A percentile compares a stretch with the other conserved stretches of the same genome.
Conservation (phyloP, 2,797 vertebrate species). For the Hozukius guyotensis region DNA sequence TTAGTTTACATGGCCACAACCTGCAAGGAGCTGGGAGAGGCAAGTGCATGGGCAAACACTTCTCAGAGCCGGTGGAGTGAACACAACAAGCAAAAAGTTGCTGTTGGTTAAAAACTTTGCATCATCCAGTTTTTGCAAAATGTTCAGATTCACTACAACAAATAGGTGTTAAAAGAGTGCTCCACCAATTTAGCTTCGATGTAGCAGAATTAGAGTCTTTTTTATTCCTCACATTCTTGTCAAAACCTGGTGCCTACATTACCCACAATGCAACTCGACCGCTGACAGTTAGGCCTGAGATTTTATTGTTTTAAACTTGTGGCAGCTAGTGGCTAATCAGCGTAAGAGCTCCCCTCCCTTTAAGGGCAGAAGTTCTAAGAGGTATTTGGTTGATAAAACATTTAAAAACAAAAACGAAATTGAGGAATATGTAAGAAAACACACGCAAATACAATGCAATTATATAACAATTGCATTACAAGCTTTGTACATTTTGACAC, state of each 20-base stretch:
- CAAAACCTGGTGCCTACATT: background rate
- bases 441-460: background rate
- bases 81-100: background rate
- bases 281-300: background rate
- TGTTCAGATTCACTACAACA: background rate
- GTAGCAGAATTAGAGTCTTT: background rate
- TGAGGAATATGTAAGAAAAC: background rate
- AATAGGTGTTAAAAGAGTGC: background rate
- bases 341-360: background rate
- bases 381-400: background rate
- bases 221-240: background rate
- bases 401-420: background rate
- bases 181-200: background rate
- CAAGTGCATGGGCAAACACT: constrained; percentile 28
- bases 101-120: background rate
- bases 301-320: background rate
- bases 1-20: constrained; percentile 39
- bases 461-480: background rate
- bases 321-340: background rate
- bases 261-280: background rate
- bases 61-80: background rate
- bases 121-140: background rate
- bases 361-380: background rate
- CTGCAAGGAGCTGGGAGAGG: constrained; percentile 1
- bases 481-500: background rate